phyloP scores from a whole-genome alignment of 53 echinoderm and acorn worm species.

The Mesocentrotus franciscanus region DNA sequence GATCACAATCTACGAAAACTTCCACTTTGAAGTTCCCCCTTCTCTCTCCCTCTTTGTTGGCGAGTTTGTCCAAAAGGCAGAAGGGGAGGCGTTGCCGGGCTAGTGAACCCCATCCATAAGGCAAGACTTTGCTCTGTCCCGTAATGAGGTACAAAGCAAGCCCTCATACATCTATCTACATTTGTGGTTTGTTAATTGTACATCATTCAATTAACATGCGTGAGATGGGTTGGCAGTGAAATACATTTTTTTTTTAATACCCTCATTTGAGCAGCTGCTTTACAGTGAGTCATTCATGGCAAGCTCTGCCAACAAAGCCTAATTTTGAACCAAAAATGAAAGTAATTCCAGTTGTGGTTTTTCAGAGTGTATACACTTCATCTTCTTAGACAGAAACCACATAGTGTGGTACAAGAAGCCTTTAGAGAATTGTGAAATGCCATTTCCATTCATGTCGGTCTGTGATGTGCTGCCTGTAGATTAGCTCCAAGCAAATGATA shows the following conservation, averaged over 20 bases:
- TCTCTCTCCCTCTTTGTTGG: constrained; percentile 11
- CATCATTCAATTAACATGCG: constrained; percentile 26
- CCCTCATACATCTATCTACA: neutral
- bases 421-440: neutral
- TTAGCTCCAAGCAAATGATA: neutral
- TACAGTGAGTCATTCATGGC: neutral
- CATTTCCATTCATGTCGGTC: neutral
- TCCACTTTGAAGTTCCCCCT: neutral
- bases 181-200: constrained; percentile 26
- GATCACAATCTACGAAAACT: neutral
- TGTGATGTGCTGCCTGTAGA: neutral
- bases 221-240: neutral
- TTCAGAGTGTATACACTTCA: neutral
- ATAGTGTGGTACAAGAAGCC: neutral
- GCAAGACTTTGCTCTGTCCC: neutral
- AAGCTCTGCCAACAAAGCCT: constrained; percentile 9
- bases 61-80: neutral
- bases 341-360: constrained; percentile 33
- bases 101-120: neutral
- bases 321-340: constrained; percentile 24
- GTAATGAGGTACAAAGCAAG: neutral
- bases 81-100: neutral
- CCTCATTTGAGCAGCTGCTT: constrained; percentile 21
- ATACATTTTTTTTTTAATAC: neutral
- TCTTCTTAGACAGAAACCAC: neutral